phyloP scores from a whole-genome alignment of 2,797 vertebrate species.

The Distichodus sexfasciatus region DNA sequence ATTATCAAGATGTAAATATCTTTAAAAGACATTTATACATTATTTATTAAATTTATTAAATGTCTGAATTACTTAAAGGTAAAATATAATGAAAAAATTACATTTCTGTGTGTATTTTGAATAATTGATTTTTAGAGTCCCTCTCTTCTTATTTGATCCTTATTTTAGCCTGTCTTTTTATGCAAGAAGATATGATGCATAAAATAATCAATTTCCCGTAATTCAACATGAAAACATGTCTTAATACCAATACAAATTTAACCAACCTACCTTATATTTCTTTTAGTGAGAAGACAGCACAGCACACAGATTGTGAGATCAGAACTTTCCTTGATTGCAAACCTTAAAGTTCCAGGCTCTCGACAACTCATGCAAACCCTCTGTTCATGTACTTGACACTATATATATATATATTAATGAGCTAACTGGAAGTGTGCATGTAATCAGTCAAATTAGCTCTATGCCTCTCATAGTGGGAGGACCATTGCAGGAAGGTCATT shows the following conservation, averaged over 20 bases:
- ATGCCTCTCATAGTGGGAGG: slow-evolving; percentile 41
- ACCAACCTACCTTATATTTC: slow-evolving; percentile 31
- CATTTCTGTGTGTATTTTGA: no score
- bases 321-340: neutral
- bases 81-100: no score
- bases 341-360: neutral
- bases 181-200: no score
- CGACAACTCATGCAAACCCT: neutral
- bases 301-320: neutral
- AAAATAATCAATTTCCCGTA: no score
- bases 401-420: slow-evolving; percentile 15
- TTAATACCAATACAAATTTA: neutral
- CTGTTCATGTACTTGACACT: neutral
- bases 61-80: no score
- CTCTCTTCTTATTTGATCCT: no score
- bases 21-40: no score
- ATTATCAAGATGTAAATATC: no score
- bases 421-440: neutral
- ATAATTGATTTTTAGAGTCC: no score
- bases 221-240: neutral
- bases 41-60: no score
- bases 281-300: neutral
- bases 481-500: neutral
- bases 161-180: no score
- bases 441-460: neutral